Evolutionary conservation across 2,113 vertebrate genomes (phyloP).

Genomic region (Mohoua ochrocephala): DNA sequence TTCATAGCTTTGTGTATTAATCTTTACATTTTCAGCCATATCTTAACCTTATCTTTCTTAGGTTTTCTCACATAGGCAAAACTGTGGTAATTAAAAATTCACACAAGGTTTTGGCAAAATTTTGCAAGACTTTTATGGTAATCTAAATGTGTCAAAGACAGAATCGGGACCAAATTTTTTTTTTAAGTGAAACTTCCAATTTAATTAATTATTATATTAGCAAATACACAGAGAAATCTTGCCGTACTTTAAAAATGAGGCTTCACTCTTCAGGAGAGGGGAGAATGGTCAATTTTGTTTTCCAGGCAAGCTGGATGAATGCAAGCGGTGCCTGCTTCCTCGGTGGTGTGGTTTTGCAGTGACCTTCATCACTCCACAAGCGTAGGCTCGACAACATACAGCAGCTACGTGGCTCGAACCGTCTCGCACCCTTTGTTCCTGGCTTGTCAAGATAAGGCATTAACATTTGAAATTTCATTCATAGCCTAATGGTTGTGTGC

Average conservation of each 20-base stretch:
- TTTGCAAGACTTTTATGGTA: not conserved
- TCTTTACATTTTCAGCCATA: not conserved
- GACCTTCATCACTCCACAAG: not conserved
- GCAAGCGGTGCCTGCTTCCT: not conserved
- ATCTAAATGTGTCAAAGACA: not conserved
- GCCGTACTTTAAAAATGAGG: not conserved
- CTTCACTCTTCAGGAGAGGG: not conserved
- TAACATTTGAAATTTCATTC: not conserved
- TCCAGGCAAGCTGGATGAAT: not conserved
- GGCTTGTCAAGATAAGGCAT: not conserved
- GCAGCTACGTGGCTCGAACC: not conserved
- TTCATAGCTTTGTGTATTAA: not conserved
- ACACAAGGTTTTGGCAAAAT: not conserved
- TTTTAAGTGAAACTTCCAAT: not conserved
- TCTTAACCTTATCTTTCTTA: not conserved
- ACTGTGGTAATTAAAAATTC: not conserved
- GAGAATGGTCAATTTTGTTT: not conserved
- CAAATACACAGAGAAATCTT: not conserved
- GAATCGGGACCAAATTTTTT: not conserved
- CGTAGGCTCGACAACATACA: rapidly evolving
- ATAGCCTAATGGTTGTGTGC: not conserved
- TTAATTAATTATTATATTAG: not conserved
- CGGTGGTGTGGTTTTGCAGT: not conserved
- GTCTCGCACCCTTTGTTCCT: not conserved
- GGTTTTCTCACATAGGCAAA: not conserved